phyloP scores from a whole-genome alignment of 2,888 invertebrate species.

The Lypha dubia region DNA sequence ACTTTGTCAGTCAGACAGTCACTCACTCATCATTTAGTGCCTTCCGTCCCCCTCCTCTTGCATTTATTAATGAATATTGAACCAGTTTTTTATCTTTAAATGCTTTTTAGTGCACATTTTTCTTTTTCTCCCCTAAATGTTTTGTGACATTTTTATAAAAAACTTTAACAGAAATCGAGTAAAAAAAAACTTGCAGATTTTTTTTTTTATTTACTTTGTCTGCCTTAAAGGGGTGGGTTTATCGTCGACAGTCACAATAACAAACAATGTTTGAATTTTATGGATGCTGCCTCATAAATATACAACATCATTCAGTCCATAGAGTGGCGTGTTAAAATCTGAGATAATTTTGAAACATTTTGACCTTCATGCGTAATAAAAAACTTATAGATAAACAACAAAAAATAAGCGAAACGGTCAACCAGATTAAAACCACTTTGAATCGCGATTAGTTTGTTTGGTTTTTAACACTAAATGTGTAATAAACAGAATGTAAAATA shows the following conservation, averaged over 20 bases:
- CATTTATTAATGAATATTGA: conserved; percentile 35
- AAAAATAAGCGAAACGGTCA: conserved; percentile 40
- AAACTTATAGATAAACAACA: not conserved
- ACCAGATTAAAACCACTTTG: conserved; percentile 42
- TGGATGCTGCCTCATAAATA: conserved; percentile 31
- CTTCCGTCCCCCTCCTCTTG: conserved; percentile 10
- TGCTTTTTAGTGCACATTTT: conserved; percentile 19
- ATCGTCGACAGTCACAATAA: not conserved
- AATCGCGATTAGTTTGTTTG: conserved; percentile 37
- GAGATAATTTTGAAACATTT: conserved; percentile 61
- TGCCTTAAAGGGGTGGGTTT: conserved; percentile 40
- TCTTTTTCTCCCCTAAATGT: conserved; percentile 2
- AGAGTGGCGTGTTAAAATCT: conserved; percentile 62
- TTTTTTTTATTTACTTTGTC: conserved; percentile 12
- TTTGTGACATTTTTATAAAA: conserved; percentile 54
- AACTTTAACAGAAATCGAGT: conserved; percentile 33
- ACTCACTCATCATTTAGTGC: not conserved
- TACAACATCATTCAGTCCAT: conserved; percentile 11
- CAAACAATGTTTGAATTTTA: not conserved
- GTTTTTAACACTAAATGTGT: conserved; percentile 1
- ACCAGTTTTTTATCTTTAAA: conserved; percentile 37
- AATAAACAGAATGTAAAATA: not conserved
- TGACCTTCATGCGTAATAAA: conserved; percentile 52
- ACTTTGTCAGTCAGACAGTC: conserved; percentile 35
- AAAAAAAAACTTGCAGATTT: conserved; percentile 57